Evolutionary conservation across 2,113 vertebrate genomes (phyloP), one percentile per base, ranked within the genome.

Genomic region (Trematomus loennbergii): DNA sequence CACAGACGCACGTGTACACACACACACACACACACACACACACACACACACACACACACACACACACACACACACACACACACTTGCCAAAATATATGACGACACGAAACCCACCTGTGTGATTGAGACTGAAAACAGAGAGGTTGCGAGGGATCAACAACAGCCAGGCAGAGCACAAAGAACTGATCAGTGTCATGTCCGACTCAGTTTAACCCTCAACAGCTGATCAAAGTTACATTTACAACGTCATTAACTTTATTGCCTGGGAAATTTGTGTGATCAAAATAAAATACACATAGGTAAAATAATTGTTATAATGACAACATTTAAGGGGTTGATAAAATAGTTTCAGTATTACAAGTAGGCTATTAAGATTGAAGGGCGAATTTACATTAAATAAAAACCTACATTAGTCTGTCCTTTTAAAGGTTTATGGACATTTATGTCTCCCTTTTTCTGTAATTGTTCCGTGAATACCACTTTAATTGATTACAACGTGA

Each of bases 131-230:
- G 1, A 1, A 71, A 45, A 9, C 10, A 29, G 53, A 10, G 52
- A n/a, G 33, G 48, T 3, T 12, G 25, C 43, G 16, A 53, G 10
- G 57, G 48, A 1, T 33, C 12, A 1, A 1, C 13, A 53, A 11
- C 36, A 15, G 16, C 9, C 12, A 0, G 4, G 53, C 46, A 3
- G 75, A 67, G 62, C 85, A 76, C n/a, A 63, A 64, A 69, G 55
- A 79, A 64, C 49, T 59, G 79, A 3, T 90, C 89, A 46, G 29
- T 57, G 17, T 66, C 76, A 52, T 40, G 67, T 87, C 68, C 53
- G 82, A 66, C 73, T 63, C 17, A 48, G 16, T 77, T 93, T 87
- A 91, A 91, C 90, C 90, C 91, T 88, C 87, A 33, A 81, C 36
- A 76, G 65, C 43, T 55, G 33, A 72, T 58, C 62, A 20, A 22